Percentiles rank a stretch among this genome's conserved stretches.
Conservation (phyloP, 2,113 vertebrate genomes). For the Hydrolagus affinis region DNA sequence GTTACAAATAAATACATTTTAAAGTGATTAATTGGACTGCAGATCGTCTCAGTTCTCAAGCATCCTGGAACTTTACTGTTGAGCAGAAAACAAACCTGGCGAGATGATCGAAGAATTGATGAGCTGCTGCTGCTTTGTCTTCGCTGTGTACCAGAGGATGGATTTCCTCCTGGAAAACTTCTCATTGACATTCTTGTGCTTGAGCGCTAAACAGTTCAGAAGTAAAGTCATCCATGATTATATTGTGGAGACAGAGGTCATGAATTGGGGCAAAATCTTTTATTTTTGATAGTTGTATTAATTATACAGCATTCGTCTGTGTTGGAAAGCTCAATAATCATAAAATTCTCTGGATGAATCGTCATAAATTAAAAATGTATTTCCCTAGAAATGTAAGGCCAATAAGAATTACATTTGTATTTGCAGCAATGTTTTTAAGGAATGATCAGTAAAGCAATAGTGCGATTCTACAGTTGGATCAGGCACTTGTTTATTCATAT, state of each 20-base stretch:
- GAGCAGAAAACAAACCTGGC: background rate
- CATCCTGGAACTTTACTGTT: background rate
- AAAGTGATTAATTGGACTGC: background rate
- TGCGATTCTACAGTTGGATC: too few relatives aligned
- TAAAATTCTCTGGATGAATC: too few relatives aligned
- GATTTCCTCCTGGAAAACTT: too few relatives aligned
- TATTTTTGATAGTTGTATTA: background rate
- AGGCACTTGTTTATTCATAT: too few relatives aligned
- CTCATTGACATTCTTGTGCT: too few relatives aligned
- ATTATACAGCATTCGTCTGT: background rate
- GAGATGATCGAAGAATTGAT: background rate
- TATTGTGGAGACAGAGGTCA: background rate
- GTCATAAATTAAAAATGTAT: too few relatives aligned
- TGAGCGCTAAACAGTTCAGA: background rate
- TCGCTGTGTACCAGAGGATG: background rate
- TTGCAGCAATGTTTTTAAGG: too few relatives aligned
- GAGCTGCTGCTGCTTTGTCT: background rate
- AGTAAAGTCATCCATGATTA: background rate
- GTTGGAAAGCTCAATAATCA: background rate
- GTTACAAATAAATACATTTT: background rate
- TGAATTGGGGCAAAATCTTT: background rate
- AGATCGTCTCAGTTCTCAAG: too few relatives aligned
- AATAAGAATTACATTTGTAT: too few relatives aligned
- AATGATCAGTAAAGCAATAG: too few relatives aligned
- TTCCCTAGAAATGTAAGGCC: too few relatives aligned